These are phyloP conservation scores for Pectinophora gossypiella DNA, from an alignment of 1,140 invertebrate species.

Conservation along the genomic window DNA sequence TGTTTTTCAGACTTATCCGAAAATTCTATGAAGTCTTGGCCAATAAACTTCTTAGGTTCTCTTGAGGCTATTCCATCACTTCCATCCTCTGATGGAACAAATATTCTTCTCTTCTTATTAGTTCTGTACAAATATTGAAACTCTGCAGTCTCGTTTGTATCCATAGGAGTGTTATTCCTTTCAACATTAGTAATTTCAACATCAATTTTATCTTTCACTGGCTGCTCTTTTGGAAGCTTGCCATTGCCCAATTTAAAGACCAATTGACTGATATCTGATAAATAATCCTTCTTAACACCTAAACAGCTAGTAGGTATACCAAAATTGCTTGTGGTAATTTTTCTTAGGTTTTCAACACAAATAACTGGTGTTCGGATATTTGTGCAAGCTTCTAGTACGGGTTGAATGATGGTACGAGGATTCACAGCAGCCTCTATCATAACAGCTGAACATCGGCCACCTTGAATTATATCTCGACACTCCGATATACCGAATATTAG, in stretches of 20 bases:
- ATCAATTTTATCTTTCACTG: not conserved
- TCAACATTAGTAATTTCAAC: not conserved
- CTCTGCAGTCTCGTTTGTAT: not conserved
- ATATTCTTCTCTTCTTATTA: conserved; percentile 48
- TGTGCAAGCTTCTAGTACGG: conserved; percentile 39
- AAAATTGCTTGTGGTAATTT: conserved; percentile 31
- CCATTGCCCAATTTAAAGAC: not conserved
- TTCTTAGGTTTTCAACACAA: conserved; percentile 40
- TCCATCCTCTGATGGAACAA: conserved; percentile 29
- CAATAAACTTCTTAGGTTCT: conserved; percentile 28
- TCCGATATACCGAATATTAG: conserved; percentile 50
- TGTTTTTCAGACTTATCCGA: conserved; percentile 18
- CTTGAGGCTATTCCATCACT: conserved; percentile 11
- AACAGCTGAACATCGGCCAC: conserved; percentile 30
- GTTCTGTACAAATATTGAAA: conserved; percentile 47
- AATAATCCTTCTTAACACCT: conserved; percentile 30
- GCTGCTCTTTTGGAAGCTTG: not conserved
- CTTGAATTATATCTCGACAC: conserved; percentile 30
- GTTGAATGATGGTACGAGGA: conserved; percentile 46
- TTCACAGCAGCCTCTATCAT: conserved; percentile 48
- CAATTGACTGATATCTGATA: conserved; percentile 19
- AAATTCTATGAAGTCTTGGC: conserved; percentile 54
- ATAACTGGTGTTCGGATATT: conserved; percentile 30
- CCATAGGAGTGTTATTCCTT: conserved; percentile 4
- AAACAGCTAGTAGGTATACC: conserved; percentile 53